Evolutionary conservation across 2,797 vertebrate species (phyloP), one percentile per base, ranked within the genome.

Genomic region (Columba guinea): DNA sequence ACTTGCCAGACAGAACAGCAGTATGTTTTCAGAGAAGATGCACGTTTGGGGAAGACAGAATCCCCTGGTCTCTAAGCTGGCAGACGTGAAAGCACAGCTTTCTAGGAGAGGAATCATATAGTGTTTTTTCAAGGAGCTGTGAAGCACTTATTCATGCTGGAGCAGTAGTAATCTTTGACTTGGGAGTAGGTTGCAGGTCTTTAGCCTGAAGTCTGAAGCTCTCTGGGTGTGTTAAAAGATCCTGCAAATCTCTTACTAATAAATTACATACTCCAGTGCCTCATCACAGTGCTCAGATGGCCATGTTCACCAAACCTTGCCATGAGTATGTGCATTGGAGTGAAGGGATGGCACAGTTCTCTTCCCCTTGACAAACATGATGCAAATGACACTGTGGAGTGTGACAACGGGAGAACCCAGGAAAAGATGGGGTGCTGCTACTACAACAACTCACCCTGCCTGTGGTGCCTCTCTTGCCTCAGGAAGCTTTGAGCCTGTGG

Each of bases 1-100:
- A 77, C 63, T 89, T 89, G 84, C 76, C 81, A 94, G 46, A 69
- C n/a, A 78, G 44, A 74, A 23, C 11, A 83, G 65, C 53, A 67
- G n/a, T 4, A 2, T 74, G 21, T 92, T 89, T 93, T 73, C 58
- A 79, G n/a, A 62, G 58, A 70, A 90, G 26, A 63, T 52, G 30
- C 13, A 60, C 41, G 37, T 83, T 75, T 81, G 39, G n/a, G 60
- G 59, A 85, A 70, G 69, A 59, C 37, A 82, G 32, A 88, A 69
- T 73, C 60, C 60, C 37, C 68, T 67, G 0, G 39, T 80, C 27
- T 76, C 24, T 26, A 44, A 70, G 16, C 5, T 95, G 80, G 37
- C 68, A 87, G 60, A 41, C n/a, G 44, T 14, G 76, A 34, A 80
- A 83, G 11, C 20, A 49, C 19, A 67, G 27, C 48, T 71, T 85